Percentiles rank a stretch among this genome's conserved stretches.
phyloP scores from a whole-genome alignment of 2,888 invertebrate genomes.

The Netelia melanura region DNA sequence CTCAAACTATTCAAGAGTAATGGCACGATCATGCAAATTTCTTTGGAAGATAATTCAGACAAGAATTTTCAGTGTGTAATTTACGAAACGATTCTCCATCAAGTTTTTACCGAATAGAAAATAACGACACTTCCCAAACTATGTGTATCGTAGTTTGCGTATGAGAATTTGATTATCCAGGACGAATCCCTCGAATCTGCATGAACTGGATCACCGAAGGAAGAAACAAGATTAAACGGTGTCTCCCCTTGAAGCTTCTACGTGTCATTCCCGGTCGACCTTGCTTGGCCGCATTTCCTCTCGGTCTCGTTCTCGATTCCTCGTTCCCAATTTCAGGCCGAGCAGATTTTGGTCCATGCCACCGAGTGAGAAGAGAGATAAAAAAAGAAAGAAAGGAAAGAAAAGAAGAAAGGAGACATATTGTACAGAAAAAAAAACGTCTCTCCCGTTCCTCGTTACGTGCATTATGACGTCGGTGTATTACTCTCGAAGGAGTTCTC shows the following conservation, averaged over 20 bases:
- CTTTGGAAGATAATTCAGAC: no score
- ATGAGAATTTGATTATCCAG: neutral
- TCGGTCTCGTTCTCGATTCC: constrained; percentile 29
- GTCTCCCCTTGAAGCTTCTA: constrained; percentile 14
- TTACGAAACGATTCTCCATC: no score
- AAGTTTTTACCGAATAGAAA: no score
- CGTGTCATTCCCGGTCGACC: constrained; percentile 40
- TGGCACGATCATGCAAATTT: no score
- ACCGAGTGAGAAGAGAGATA: neutral
- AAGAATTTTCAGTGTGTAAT: no score
- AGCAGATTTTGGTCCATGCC: constrained; percentile 1
- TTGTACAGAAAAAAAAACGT: neutral
- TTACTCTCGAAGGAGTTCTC: neutral
- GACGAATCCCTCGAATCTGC: neutral
- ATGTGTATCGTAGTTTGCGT: neutral
- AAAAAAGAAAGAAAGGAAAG: constrained; percentile 20
- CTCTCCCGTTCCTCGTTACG: constrained; percentile 5
- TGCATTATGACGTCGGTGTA: neutral
- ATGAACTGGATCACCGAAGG: neutral
- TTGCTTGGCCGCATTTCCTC: constrained; percentile 46
- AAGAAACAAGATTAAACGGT: neutral
- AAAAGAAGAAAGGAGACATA: constrained; percentile 19
- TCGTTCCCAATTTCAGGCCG: constrained; percentile 53
- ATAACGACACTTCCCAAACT: no score
- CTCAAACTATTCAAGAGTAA: no score